Base-by-base conservation (phyloP, 2,888 invertebrate genomes). In the Sarcophaga subvicina region DNA sequence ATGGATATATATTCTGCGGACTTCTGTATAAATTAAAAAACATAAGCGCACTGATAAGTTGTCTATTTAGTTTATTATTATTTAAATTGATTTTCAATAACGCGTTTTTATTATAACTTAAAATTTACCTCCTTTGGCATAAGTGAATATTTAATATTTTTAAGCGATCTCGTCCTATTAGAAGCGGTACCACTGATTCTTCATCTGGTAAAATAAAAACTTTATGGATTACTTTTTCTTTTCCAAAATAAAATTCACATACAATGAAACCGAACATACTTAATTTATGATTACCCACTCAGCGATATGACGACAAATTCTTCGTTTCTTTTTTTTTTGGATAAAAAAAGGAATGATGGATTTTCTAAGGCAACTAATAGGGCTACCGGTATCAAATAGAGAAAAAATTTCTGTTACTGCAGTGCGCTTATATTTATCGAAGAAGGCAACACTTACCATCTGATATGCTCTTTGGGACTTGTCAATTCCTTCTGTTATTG, bases 211-310 rank as follows among this genome's bases (percentile, higher is more conserved):
- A 63, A 63, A 63, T 63, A 63, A 63, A 63, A 63, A 63, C 25
- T 22, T 8, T 63, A 63, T 63, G 25, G 22, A 63, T 63, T 63
- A 63, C 63, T 63, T 63, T 63, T 63, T 11, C 12, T 22, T 22
- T 63, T 63, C 25, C 20, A 63, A 25, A 63, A 63, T 63, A 25
- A 63, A 63, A 11, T 63, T 63, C 63, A 63, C 63, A 63, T 6
- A 5, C 25, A 4, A 63, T 63, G 6, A 6, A 63, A 63, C 63
- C 63, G 12, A 63, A 12, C 63, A 25, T 63, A 63, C 63, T 63
- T 63, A 63, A 22, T 25, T 63, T 63, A 63, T 63, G 20, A 25
- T 63, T 63, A 25, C 63, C 63, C 12, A 63, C 25, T 22, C 63
- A 22, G 25, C 63, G 20, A 6, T 63, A 63, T 22, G 63, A 63